A percentile compares a stretch with the other conserved stretches of the same genome.
These are phyloP conservation scores for Microtus montanus DNA, from an alignment of 2,113 vertebrate species.

Conservation along the genomic window DNA sequence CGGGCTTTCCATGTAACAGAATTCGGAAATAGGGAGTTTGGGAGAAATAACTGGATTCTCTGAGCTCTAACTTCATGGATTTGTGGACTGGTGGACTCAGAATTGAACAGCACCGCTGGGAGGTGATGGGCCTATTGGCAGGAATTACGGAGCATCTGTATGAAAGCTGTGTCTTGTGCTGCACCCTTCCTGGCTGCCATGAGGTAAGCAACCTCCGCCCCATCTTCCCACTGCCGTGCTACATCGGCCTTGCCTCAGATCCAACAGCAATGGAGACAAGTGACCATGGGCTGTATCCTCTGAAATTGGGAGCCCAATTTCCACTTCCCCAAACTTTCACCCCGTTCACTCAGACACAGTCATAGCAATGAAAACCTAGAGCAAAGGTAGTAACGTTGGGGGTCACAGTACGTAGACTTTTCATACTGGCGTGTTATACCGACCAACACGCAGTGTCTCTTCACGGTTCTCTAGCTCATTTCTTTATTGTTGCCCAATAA, in stretches of 20 bases:
- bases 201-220: not conserved
- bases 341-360: not conserved
- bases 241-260: not conserved
- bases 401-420: not conserved
- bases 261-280: not conserved
- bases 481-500: not conserved
- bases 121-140: not conserved
- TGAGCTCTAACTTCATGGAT: not conserved
- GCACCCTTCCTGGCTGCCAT: not conserved
- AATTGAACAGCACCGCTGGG: not conserved
- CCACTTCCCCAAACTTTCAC: not conserved
- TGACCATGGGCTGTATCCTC: not conserved
- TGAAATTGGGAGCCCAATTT: not conserved
- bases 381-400: not conserved
- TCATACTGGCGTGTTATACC: not conserved
- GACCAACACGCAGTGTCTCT: not conserved
- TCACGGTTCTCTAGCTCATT: not conserved
- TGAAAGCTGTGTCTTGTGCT: not conserved
- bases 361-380: not conserved
- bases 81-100: not conserved
- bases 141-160: not conserved
- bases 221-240: accelerated
- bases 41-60: not conserved
- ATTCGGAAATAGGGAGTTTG: not conserved
- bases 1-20: not conserved